Evolutionary conservation across 2,113 vertebrate species (phyloP), one percentile per base, ranked within the genome.

Genomic region (Vulpes vulpes): DNA sequence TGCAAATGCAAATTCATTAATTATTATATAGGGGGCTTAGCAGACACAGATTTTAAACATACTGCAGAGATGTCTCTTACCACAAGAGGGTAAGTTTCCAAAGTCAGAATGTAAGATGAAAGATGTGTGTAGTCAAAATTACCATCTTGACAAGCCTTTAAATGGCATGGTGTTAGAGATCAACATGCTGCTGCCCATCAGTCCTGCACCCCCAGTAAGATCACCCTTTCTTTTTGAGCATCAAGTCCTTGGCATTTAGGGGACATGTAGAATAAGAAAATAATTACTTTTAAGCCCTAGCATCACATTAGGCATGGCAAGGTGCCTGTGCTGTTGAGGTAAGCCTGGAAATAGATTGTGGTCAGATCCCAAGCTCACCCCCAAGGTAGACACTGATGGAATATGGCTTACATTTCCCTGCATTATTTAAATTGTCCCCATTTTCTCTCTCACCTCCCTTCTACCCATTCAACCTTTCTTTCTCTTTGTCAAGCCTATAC

Each of bases 1-100:
- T 97, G 60, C 67, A 98, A 32, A 30, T 55, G 43, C 87, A 98
- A 97, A 96, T 96, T 64, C 81, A 92, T 98, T 98, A 97, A 98
- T 97, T 98, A 97, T 93, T 92, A 94, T 93, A 96, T 95, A 94
- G 93, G 93, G 69, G 32, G 2, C 96, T 97, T 97, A 95, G 86
- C 67, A 92, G 64, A 73, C 30, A 76, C 64, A 84, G 90, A 90
- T 86, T 78, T 95, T 93, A 97, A 98, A 59, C 8, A 43, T 55
- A 87, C 65, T 23, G 1, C 23, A 88, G 35, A 8, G 27, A 22
- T 65, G 7, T 71, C 16, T 57, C 76, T 92, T 93, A 67, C 57
- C 20, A 53, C 53, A 67, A 89, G 14, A 64, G 0, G 5, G 1
- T 92, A 27, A 80, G 43, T 32, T 89, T 69, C 38, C 35, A 30